Conservation (phyloP, 2,888 invertebrate species). For the Apotomis turbidana region DNA sequence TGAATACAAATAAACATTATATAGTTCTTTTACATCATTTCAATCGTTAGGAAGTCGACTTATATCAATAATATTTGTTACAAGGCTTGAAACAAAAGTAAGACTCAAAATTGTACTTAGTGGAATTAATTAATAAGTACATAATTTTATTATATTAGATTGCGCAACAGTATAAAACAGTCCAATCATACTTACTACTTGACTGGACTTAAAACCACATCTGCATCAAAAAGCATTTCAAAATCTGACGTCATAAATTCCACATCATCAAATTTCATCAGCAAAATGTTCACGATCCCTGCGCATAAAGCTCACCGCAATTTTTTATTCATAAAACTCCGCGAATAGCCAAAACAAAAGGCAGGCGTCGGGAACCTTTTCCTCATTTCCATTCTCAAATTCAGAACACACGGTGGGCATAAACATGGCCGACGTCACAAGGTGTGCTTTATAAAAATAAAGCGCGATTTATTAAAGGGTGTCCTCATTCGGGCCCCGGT, state of each 20-base stretch:
- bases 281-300: constrained; percentile 26
- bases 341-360: constrained; percentile 46
- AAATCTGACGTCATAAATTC: constrained; percentile 16
- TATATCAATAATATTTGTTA: too few species aligned
- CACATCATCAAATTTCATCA: constrained; percentile 39
- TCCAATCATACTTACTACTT: background rate
- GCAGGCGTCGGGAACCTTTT: constrained; percentile 48
- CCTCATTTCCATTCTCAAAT: constrained; percentile 59
- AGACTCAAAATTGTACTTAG: too few species aligned
- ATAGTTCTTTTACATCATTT: too few species aligned
- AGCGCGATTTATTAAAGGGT: constrained; percentile 80
- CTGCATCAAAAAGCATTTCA: constrained; percentile 14
- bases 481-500: constrained; percentile 55
- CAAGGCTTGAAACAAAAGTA: too few species aligned
- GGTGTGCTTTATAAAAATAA: constrained; percentile 78
- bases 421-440: constrained; percentile 73
- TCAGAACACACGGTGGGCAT: constrained; percentile 70
- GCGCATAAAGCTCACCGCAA: constrained; percentile 33
- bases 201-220: constrained; percentile 2
- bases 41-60: too few species aligned
- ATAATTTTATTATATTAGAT: background rate
- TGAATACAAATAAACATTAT: too few species aligned
- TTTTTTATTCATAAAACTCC: constrained; percentile 40
- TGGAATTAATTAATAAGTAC: too few species aligned
- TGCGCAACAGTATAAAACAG: background rate